These are phyloP conservation scores for Urocynchramus pylzowi DNA, from an alignment of 2,113 vertebrate species.

Conservation along the genomic window DNA sequence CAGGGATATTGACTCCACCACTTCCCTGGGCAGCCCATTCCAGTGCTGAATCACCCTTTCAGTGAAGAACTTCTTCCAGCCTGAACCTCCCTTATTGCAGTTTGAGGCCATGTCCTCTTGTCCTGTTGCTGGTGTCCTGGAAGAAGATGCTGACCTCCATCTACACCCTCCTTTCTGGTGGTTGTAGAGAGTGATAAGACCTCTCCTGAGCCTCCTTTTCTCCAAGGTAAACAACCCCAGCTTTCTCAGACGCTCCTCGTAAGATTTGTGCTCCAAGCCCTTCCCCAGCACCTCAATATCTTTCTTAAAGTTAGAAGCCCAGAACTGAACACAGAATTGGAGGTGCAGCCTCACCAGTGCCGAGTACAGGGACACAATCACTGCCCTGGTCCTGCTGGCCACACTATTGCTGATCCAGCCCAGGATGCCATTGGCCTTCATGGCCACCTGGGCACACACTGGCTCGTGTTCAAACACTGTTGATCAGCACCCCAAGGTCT, in stretches of 20 bases:
- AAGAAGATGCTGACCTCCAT: background rate
- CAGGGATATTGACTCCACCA: background rate
- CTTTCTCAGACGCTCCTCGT: background rate
- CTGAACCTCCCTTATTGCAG: background rate
- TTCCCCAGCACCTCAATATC: background rate
- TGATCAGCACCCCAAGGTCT: background rate
- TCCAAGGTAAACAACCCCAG: background rate
- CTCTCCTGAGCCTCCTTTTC: background rate
- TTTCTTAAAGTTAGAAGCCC: too few relatives aligned
- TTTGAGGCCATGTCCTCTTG: background rate
- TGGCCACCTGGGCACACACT: background rate
- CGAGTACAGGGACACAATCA: fast-evolving
- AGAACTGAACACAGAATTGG: fast-evolving
- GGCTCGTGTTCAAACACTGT: fast-evolving
- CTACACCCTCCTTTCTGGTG: background rate
- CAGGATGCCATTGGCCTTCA: background rate
- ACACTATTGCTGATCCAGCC: fast-evolving
- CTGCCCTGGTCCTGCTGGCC: background rate
- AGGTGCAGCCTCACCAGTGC: too few relatives aligned
- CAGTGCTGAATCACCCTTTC: background rate
- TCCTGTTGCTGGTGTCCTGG: fast-evolving
- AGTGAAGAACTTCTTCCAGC: background rate
- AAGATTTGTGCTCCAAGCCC: background rate
- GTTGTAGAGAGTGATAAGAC: background rate
- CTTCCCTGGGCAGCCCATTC: background rate